These are phyloP conservation scores for Brenthis ino DNA, from an alignment of 2,888 invertebrate species.

Conservation along the genomic window DNA sequence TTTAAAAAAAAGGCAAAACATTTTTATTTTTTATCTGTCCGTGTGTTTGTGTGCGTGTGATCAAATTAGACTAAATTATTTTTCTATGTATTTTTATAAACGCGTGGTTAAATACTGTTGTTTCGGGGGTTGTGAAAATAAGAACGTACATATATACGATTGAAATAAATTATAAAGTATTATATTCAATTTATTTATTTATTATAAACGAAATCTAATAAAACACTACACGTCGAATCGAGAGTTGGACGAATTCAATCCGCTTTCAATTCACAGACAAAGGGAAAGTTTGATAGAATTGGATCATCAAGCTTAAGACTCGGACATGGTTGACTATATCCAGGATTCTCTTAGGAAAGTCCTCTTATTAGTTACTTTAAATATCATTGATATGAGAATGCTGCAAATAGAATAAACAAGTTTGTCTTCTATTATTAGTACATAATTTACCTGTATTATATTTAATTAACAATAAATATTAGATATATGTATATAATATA, in stretches of 20 bases:
- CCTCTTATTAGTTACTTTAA: conserved; percentile 24
- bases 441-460: no score
- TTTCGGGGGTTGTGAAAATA: no score
- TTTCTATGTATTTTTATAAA: no score
- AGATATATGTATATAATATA: no score
- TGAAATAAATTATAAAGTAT: background rate
- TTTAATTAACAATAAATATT: no score
- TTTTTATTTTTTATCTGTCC: no score
- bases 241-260: conserved; percentile 60
- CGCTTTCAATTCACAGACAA: conserved; percentile 63
- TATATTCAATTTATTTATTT: background rate
- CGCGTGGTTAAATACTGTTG: no score
- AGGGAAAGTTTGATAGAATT: conserved; percentile 65
- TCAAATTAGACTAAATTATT: no score
- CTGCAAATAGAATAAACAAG: no score
- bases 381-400: background rate
- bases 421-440: no score
- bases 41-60: no score
- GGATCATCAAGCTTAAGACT: conserved; percentile 51
- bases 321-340: conserved; percentile 45
- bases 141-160: background rate
- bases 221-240: conserved; percentile 58
- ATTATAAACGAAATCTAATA: conserved; percentile 45
- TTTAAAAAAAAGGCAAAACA: no score
- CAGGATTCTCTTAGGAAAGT: conserved; percentile 37